phyloP scores from a whole-genome alignment of 2,797 vertebrate species.

The Sebastes hubbsi region DNA sequence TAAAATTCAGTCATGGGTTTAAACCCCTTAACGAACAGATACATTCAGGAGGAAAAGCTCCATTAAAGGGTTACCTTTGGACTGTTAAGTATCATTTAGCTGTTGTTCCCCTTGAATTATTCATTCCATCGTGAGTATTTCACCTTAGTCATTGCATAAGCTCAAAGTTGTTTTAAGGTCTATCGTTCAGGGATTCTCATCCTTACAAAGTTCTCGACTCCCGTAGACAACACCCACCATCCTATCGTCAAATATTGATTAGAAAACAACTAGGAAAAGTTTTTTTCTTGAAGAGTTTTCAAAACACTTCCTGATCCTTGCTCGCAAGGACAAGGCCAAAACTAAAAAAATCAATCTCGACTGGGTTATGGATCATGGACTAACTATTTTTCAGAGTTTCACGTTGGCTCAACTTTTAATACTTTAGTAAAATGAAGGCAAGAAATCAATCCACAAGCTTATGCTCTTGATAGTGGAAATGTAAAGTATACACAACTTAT shows the following conservation, averaged over 20 bases:
- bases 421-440: neutral
- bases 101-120: too few species aligned
- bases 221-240: neutral
- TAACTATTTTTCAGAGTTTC: neutral
- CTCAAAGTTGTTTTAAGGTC: neutral
- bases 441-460: neutral
- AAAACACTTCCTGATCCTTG: neutral
- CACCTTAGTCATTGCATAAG: neutral
- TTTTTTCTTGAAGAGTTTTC: neutral
- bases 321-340: neutral
- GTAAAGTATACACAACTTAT: neutral
- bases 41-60: neutral
- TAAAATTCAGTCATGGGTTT: slow-evolving; percentile 16
- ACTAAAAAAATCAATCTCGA: neutral
- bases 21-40: slow-evolving; percentile 3
- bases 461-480: neutral
- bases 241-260: neutral
- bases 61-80: neutral
- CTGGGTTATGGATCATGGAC: neutral
- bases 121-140: too few species aligned
- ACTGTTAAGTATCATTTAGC: too few species aligned
- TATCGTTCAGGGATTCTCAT: neutral
- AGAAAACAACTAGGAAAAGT: neutral
- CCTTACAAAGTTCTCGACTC: neutral
- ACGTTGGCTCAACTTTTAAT: neutral